Conservation (phyloP, 30 jellyfish, hydroid and myxozoan genomes). For the Chironex yamaguchii region DNA sequence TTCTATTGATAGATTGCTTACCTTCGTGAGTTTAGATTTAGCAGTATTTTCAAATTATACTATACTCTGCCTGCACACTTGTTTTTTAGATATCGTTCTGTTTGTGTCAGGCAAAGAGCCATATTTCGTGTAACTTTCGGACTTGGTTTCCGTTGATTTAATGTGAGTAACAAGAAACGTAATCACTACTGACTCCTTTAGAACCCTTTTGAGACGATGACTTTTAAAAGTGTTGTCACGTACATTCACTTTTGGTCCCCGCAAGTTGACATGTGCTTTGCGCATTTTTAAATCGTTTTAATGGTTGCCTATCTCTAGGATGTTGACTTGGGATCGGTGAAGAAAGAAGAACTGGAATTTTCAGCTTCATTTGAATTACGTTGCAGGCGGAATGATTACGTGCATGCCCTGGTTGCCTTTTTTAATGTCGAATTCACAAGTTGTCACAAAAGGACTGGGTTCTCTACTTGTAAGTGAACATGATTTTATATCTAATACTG, state of each 20-base stretch:
- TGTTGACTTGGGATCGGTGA: constrained; percentile 82
- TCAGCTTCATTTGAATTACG: constrained; percentile 81
- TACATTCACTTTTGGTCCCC: not conserved
- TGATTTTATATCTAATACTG: not conserved
- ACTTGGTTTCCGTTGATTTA: too few relatives aligned
- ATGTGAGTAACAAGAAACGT: too few relatives aligned
- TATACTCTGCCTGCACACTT: too few relatives aligned
- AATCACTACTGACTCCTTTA: too few relatives aligned
- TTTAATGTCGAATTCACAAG: constrained; percentile 90
- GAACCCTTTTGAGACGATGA: too few relatives aligned
- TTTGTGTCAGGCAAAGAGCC: too few relatives aligned
- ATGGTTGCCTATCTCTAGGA: constrained; percentile 84
- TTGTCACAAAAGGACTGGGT: constrained; percentile 93
- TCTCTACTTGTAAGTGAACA: constrained; percentile 82
- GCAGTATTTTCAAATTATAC: too few relatives aligned
- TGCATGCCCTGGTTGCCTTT: constrained; percentile 96
- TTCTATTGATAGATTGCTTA: too few relatives aligned
- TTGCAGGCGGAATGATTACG: constrained; percentile 88
- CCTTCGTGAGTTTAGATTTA: too few relatives aligned
- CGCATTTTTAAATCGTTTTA: too few relatives aligned
- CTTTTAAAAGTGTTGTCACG: not conserved
- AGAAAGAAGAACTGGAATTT: constrained; percentile 84
- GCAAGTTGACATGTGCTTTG: not conserved
- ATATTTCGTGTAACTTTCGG: too few relatives aligned
- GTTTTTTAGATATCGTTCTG: too few relatives aligned